phyloP scores from a whole-genome alignment of 2,797 vertebrate species.

The Liparis tanakae region DNA sequence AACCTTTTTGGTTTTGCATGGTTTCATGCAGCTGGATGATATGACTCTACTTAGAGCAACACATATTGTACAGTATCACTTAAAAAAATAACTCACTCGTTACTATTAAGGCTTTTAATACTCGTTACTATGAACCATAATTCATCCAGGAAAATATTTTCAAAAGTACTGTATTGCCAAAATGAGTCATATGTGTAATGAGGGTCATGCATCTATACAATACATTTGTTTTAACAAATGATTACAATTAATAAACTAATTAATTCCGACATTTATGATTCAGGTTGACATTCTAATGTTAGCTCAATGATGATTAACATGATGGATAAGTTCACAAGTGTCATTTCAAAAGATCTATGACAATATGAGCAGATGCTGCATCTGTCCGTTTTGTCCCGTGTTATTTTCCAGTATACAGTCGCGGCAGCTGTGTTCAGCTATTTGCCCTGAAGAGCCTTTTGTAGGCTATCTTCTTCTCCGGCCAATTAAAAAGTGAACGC shows the following conservation, averaged over 20 bases:
- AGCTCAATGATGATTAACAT: neutral
- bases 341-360: neutral
- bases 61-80: neutral
- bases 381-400: neutral
- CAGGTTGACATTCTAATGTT: neutral
- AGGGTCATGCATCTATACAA: neutral
- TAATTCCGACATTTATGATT: neutral
- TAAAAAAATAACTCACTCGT: neutral
- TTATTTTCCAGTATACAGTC: slow-evolving; percentile 4
- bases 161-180: neutral
- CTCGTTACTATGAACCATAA: neutral
- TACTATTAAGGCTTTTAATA: neutral
- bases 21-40: neutral
- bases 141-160: slow-evolving; percentile 1
- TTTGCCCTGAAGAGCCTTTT: slow-evolving; percentile 2
- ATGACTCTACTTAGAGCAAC: slow-evolving; percentile 1
- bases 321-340: neutral
- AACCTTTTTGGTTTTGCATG: neutral
- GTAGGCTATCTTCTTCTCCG: slow-evolving; percentile 16
- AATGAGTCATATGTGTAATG: neutral
- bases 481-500: neutral
- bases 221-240: neutral
- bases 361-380: neutral
- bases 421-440: slow-evolving; percentile 21
- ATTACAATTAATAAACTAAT: neutral